Evolutionary conservation across 1,140 invertebrate species (phyloP), one percentile per base, ranked within the genome.

Genomic region (Armadillidium nasatum): DNA sequence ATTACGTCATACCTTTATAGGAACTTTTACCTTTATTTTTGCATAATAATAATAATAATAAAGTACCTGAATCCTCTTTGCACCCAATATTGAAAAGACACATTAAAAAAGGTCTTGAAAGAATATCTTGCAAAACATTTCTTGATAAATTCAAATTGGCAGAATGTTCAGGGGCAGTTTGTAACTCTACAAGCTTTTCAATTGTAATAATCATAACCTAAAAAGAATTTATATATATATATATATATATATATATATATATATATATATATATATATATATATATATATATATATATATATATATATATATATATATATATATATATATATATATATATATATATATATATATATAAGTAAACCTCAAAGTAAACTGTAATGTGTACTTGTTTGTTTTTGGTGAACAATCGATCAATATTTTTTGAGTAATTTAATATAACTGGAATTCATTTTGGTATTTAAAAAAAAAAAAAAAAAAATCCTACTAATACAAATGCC

Each of bases 41-140:
- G n/a, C n/a, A 33, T 33, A 33, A 33, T 33, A 33, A 33, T 33
- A 33, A 33, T 33, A 33, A 33, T 33, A 33, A 33, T 22, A 7
- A 21, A 70, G 72, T 43, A 79, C 78, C n/a, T 73, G 74, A 67
- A 15, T 79, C 78, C 50, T 92, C 91, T 81, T 91, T 89, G 80
- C 90, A 91, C 6, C 92, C 92, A 72, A 94, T 87, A 84, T 92
- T 93, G 80, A 94, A 89, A 89, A 94, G 93, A 13, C 92, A 91
- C 71, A 91, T 87, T 66, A 92, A 85, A 83, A 93, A 94, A 83
- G 92, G 90, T 78, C 90, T 90, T 72, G 88, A 87, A 0, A 92
- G 85, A 78, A 94, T 88, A 44, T 88, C 89, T 78, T 90, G 89
- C 10, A 94, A 85, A 74, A 94, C 86, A 69, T 86, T 85, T 21